These are phyloP conservation scores for Gallinago jamesoni DNA, from an alignment of 2,113 vertebrate species.

Conservation along the genomic window DNA sequence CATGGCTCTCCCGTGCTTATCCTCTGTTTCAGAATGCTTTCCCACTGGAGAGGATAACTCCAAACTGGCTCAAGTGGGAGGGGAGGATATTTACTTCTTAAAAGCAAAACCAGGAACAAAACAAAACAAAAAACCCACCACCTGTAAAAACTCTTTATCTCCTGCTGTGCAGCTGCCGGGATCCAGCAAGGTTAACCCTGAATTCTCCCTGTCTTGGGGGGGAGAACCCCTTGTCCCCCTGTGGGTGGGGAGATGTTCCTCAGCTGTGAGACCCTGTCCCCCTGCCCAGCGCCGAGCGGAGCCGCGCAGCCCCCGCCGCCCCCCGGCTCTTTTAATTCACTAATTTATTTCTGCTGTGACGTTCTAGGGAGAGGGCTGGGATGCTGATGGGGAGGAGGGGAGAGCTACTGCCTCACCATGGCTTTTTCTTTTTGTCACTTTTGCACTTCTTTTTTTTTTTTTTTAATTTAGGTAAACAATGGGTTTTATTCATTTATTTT, in stretches of 20 bases:
- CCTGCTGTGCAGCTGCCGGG: not conserved
- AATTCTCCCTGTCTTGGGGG: fast-evolving
- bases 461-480: not conserved
- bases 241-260: not conserved
- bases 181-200: not conserved
- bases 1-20: fast-evolving
- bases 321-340: not conserved
- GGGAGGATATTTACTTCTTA: not conserved
- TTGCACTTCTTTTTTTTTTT: not conserved
- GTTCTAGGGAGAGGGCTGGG: fast-evolving
- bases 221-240: not conserved
- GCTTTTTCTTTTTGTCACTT: not conserved
- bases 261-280: not conserved
- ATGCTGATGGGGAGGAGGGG: not conserved
- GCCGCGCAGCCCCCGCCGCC: fast-evolving
- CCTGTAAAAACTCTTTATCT: not conserved
- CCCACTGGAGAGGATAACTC: not conserved
- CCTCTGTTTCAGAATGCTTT: not conserved
- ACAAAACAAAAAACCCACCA: not conserved
- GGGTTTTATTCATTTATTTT: not conserved
- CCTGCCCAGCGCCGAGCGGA: not conserved
- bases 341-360: not conserved
- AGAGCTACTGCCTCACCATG: not conserved
- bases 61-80: not conserved
- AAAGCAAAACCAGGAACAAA: not conserved